Evolutionary conservation across 2,888 invertebrate species (phyloP).

Genomic region (Drosophila imparisetae): DNA sequence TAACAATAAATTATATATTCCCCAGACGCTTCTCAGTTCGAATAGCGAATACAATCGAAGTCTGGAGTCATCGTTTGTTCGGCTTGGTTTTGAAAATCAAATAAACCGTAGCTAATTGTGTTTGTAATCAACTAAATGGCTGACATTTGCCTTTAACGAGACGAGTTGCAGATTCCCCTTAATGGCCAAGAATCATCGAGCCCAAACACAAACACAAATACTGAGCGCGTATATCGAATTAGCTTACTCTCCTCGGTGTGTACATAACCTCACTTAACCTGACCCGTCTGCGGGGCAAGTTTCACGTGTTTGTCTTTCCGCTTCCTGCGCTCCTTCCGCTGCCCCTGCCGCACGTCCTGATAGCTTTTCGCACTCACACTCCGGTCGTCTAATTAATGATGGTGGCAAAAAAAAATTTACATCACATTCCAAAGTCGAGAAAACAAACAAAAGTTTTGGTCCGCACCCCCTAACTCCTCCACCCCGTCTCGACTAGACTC

Average conservation of each 20-base stretch:
- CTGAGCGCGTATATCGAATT: constrained; percentile 15
- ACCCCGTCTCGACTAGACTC: constrained; percentile 22
- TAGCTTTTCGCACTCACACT: constrained; percentile 43
- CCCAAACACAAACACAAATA: constrained; percentile 50
- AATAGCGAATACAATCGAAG: constrained; percentile 23
- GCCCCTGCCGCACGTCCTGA: constrained; percentile 22
- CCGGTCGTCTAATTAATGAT: constrained; percentile 67
- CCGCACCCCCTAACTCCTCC: neutral
- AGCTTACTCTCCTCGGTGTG: constrained; percentile 29
- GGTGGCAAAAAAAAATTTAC: constrained; percentile 57
- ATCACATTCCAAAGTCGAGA: constrained; percentile 55
- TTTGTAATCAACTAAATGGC: constrained; percentile 77
- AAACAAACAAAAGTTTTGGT: constrained; percentile 62
- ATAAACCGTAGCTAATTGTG: constrained; percentile 77
- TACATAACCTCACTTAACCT: constrained; percentile 67
- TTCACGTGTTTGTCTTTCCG: constrained; percentile 9
- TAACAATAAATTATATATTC: constrained; percentile 49
- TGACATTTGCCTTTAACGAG: constrained; percentile 67
- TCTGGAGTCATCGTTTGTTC: constrained; percentile 42
- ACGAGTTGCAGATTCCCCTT: constrained; percentile 21
- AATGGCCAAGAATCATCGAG: constrained; percentile 25
- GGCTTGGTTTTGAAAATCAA: constrained; percentile 68
- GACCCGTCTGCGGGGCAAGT: constrained; percentile 10
- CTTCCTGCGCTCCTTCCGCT: constrained; percentile 6
- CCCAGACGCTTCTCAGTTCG: neutral